phyloP scores from a whole-genome alignment of 2,797 vertebrate species.

The Sitta carolinensis region DNA sequence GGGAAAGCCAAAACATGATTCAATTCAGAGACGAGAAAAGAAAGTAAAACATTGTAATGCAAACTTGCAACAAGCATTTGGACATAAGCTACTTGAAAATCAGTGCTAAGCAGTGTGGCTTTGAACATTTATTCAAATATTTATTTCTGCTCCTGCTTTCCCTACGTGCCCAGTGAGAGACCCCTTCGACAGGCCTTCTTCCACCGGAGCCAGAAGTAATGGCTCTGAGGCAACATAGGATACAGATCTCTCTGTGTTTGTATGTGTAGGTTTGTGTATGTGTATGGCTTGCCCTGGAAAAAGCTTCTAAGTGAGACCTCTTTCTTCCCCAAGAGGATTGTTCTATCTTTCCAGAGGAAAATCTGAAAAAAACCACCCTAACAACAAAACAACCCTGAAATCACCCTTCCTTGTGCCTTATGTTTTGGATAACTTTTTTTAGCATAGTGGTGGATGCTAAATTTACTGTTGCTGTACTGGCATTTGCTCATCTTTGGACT shows the following conservation, averaged over 20 bases:
- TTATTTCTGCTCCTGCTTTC: constrained; percentile 3
- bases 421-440: not conserved
- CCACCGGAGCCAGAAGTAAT: not conserved
- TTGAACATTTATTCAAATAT: not conserved
- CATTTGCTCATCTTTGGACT: not conserved
- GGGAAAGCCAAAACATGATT: not conserved
- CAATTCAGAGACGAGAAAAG: not conserved
- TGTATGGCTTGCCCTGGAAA: not conserved
- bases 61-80: not conserved
- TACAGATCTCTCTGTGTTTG: not conserved
- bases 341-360: not conserved
- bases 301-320: not conserved
- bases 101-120: not conserved
- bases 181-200: not conserved
- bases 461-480: not conserved
- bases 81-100: not conserved
- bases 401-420: not conserved
- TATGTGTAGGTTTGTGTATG: not conserved
- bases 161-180: not conserved
- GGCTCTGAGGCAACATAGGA: not conserved
- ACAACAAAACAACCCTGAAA: not conserved
- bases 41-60: not conserved
- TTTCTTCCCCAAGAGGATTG: not conserved
- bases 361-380: not conserved
- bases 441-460: not conserved